Base-by-base conservation (phyloP, 2,888 invertebrate species). In the Hydrotaea diabolus region DNA sequence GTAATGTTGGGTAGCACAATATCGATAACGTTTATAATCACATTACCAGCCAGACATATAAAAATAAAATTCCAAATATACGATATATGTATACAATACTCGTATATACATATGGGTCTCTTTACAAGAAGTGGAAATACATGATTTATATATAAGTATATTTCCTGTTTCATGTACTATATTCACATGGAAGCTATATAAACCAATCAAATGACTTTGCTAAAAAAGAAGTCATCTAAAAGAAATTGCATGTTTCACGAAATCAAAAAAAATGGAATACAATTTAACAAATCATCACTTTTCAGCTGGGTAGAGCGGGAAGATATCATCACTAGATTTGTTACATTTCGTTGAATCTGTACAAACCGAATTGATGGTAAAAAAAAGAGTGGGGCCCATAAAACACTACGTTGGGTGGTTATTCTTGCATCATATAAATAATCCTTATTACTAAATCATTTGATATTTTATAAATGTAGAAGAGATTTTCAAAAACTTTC, bases 11-110 rank as follows among this genome's bases (percentile, higher is more conserved):
- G 73, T 4, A 78, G 80, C 82, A 66, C 73, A 72, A 86, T 86
- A 85, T 87, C 86, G 82, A 87, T 86, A 87, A 82, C 85, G 83
- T 82, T 86, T 87, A 85, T 82, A 86, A 83, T 82, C 77, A 85
- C 81, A 84, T 84, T 84, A 77, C 71, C 83, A 82, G 79, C 71
- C 81, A 83, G 83, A 82, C 81, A 86, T 76, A 76, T 78, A 83
- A 71, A 77, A 82, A 59, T 77, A 79, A 66, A 69, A 77, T 49
- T 19, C 49, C 13, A 55, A 75, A 59, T 57, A 64, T 3, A 66
- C 9, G n/a, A n/a, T n/a, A 17, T 3, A 66, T 2, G 11, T 64
- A 31, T 31, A 31, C 31, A 31, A 31, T 31, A 7, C 7, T 2
- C 7, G 31, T 31, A 31, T 31, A 31, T 31, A 66, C 0, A 36